Conservation (phyloP, 2,113 vertebrate genomes). For the Picathartes gymnocephalus region DNA sequence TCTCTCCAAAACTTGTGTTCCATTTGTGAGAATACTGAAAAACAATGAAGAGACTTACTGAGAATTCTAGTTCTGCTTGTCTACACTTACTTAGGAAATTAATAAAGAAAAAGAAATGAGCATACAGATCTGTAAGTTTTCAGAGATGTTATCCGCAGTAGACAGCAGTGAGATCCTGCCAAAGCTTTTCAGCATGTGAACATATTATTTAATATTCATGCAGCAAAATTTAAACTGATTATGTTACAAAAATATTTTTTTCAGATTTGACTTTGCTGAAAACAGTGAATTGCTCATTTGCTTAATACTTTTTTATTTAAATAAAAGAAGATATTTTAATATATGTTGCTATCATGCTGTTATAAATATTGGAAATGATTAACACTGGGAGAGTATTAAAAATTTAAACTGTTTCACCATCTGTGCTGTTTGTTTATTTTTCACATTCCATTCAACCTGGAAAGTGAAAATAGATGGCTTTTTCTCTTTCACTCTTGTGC, state of each 20-base stretch:
- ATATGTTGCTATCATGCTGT: background rate
- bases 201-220: background rate
- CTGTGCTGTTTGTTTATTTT: slow-evolving; percentile 61
- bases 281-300: background rate
- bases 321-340: background rate
- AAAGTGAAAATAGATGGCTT: slow-evolving; percentile 5
- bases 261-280: background rate
- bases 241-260: background rate
- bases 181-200: background rate
- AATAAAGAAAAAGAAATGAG: background rate
- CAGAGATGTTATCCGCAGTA: background rate
- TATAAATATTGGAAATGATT: slow-evolving; percentile 14
- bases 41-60: background rate
- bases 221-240: background rate
- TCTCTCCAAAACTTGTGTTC: slow-evolving; percentile 45
- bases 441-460: slow-evolving; percentile 42
- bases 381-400: slow-evolving; percentile 30
- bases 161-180: background rate
- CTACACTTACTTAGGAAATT: background rate
- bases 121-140: background rate
- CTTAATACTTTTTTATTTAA: background rate
- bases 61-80: background rate
- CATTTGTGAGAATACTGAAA: slow-evolving; percentile 34
- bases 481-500: background rate
- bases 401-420: slow-evolving; percentile 52